phyloP scores from a whole-genome alignment of 2,888 invertebrate species.

The Protophormia terraenovae region DNA sequence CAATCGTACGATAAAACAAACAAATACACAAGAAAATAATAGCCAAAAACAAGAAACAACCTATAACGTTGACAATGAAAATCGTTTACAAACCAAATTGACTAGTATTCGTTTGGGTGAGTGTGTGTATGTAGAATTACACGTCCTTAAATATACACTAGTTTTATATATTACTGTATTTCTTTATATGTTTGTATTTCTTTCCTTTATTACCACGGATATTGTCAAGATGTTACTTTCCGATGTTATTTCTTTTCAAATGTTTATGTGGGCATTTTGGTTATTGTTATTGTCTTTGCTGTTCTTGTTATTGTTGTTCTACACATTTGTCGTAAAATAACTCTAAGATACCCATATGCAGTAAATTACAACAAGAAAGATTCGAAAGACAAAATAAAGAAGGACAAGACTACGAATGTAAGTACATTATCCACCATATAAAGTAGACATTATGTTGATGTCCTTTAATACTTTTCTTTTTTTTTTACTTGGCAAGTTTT shows the following conservation, averaged over 20 bases:
- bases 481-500: background rate
- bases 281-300: background rate
- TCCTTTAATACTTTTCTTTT: constrained; percentile 66
- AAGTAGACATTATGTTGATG: constrained; percentile 80
- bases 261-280: constrained; percentile 46
- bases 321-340: constrained; percentile 42
- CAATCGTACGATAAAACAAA: background rate
- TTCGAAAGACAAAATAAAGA: background rate
- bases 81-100: constrained; percentile 73
- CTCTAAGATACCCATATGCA: constrained; percentile 56
- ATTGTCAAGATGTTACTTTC: constrained; percentile 62
- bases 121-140: background rate
- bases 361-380: constrained; percentile 54
- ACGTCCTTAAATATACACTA: background rate
- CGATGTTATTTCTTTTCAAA: constrained; percentile 37
- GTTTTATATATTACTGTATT: background rate
- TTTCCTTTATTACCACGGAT: constrained; percentile 56
- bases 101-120: background rate
- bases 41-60: constrained; percentile 15
- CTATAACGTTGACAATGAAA: constrained; percentile 76
- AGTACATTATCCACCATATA: constrained; percentile 78
- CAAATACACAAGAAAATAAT: background rate
- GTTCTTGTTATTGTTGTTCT: background rate
- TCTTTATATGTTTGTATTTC: constrained; percentile 9
- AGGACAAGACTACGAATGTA: constrained; percentile 35